A percentile compares a stretch with the other conserved stretches of the same genome.
Evolutionary conservation across 2,888 invertebrate genomes (phyloP).

Genomic region (Meteorus colon): DNA sequence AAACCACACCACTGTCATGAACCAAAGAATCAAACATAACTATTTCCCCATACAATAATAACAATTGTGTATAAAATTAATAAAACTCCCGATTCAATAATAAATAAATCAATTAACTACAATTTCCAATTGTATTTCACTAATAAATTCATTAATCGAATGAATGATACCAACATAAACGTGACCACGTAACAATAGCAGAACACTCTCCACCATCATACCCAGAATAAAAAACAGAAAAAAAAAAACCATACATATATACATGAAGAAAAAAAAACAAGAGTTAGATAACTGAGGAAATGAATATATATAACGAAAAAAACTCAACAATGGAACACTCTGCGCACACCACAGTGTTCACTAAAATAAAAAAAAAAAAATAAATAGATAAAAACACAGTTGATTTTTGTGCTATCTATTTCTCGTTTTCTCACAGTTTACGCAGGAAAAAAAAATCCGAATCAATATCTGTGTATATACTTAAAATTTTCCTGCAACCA

Average conservation of each 20-base stretch:
- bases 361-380: neutral
- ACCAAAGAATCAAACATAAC: constrained; percentile 45
- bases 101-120: neutral
- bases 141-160: neutral
- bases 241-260: neutral
- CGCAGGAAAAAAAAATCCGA: neutral
- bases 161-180: neutral
- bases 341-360: constrained; percentile 26
- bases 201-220: neutral
- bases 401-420: neutral
- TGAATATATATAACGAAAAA: constrained; percentile 1
- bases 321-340: constrained; percentile 28
- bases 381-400: neutral
- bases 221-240: neutral
- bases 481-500: neutral
- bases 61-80: neutral
- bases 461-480: neutral
- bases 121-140: neutral
- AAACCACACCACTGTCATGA: constrained; percentile 30
- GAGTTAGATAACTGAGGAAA: constrained; percentile 38
- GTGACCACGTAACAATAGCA: neutral
- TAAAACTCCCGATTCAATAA: constrained; percentile 20
- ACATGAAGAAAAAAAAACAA: constrained; percentile 17
- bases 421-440: neutral
- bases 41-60: neutral